Evolutionary conservation across 1,140 invertebrate genomes (phyloP).

Genomic region (Apis florea): DNA sequence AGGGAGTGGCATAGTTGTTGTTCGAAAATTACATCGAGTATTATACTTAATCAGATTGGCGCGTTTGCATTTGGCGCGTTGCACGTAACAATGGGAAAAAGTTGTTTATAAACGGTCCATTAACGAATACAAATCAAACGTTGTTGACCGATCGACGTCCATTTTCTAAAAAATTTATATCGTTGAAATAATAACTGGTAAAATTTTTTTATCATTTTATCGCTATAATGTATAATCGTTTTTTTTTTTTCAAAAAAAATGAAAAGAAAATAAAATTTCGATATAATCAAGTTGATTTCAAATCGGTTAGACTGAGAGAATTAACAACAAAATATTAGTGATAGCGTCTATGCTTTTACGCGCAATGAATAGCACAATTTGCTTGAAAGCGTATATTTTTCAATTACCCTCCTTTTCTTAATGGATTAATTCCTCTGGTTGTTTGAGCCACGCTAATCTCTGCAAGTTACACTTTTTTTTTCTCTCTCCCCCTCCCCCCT

Average conservation of each 20-base stretch:
- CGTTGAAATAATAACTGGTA: no score
- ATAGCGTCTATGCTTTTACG: not conserved
- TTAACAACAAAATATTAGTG: not conserved
- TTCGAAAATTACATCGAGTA: slow-evolving; percentile 35
- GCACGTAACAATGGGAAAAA: not conserved
- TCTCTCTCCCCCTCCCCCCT: not conserved
- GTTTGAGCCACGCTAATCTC: slow-evolving; percentile 21
- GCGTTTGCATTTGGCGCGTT: slow-evolving; percentile 23
- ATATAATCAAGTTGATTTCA: not conserved
- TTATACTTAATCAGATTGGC: slow-evolving; percentile 32
- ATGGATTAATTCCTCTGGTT: slow-evolving; percentile 25
- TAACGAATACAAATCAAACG: slow-evolving; percentile 5
- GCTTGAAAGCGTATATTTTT: slow-evolving; percentile 28
- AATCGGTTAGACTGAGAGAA: not conserved
- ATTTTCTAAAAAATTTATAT: not conserved
- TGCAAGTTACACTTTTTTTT: not conserved
- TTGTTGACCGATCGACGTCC: slow-evolving; percentile 23
- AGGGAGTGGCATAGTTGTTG: not conserved
- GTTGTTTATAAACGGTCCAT: slow-evolving; percentile 12
- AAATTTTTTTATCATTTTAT: no score
- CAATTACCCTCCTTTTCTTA: slow-evolving; percentile 32
- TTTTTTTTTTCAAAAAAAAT: not conserved
- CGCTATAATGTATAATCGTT: not conserved
- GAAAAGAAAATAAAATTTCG: not conserved
- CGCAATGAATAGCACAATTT: slow-evolving; percentile 1